A percentile compares a stretch with the other conserved stretches of the same genome.
Conservation (phyloP, 2,888 invertebrate species). For the Tachina lurida region DNA sequence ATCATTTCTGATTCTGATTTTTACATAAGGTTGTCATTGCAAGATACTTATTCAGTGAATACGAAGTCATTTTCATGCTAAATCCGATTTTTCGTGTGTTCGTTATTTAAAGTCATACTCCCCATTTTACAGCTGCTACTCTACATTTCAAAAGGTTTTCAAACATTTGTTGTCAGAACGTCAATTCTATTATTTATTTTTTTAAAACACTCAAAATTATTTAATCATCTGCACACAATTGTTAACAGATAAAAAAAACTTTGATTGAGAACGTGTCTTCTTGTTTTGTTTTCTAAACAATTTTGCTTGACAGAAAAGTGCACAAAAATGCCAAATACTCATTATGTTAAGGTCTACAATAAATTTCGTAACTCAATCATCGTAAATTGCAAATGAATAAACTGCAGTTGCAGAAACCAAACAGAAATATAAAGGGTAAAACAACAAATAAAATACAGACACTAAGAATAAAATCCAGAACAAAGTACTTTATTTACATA, state of each 20-base stretch:
- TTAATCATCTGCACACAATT: slow-evolving; percentile 12
- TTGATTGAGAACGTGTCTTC: slow-evolving; percentile 21
- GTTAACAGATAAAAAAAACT: neutral
- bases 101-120: too few species aligned
- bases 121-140: too few species aligned
- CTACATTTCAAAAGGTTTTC: too few species aligned
- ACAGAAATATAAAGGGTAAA: neutral
- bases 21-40: too few species aligned
- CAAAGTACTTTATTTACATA: slow-evolving; percentile 41
- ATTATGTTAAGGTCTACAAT: slow-evolving; percentile 1
- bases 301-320: neutral
- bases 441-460: slow-evolving; percentile 45
- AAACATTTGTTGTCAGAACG: too few species aligned
- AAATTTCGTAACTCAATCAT: slow-evolving; percentile 35
- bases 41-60: too few species aligned
- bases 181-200: neutral
- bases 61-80: too few species aligned
- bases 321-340: neutral
- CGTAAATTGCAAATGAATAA: slow-evolving; percentile 13
- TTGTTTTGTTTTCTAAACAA: neutral
- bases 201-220: neutral
- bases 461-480: slow-evolving; percentile 25
- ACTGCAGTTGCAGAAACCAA: neutral
- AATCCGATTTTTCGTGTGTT: too few species aligned
- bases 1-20: too few species aligned